These are phyloP conservation scores for Penaeus vannamei DNA, from an alignment of 1,140 invertebrate species.

Conservation along the genomic window DNA sequence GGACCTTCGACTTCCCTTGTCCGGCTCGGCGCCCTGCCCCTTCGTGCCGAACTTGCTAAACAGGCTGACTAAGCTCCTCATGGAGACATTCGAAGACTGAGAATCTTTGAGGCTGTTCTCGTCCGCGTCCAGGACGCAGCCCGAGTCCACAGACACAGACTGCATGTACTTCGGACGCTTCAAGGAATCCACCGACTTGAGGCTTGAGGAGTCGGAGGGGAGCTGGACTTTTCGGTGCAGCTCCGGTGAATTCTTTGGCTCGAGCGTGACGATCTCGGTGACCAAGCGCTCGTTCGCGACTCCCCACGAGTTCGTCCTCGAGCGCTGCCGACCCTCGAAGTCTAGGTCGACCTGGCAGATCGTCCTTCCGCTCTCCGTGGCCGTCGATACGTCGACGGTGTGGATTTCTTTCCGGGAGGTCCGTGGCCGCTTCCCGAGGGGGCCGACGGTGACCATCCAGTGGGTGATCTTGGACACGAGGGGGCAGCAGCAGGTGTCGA, in stretches of 20 bases:
- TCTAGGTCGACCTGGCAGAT: conserved; percentile 53
- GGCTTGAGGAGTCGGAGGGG: background rate
- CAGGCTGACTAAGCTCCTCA: conserved; percentile 55
- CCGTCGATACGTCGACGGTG: background rate
- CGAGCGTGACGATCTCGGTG: conserved; percentile 51
- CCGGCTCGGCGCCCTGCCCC: background rate
- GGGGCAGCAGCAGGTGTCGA: conserved; percentile 48
- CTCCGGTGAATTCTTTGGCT: conserved; percentile 7
- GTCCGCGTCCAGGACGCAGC: conserved; percentile 53
- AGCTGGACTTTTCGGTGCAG: conserved; percentile 9
- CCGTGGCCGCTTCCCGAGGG: background rate
- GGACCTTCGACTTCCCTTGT: background rate
- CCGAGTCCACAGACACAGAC: conserved; percentile 63
- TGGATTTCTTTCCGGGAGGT: conserved; percentile 13
- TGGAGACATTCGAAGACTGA: conserved; percentile 47
- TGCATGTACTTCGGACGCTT: conserved; percentile 56
- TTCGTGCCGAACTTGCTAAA: conserved; percentile 42
- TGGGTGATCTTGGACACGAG: conserved; percentile 34
- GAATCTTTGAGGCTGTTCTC: conserved; percentile 9
- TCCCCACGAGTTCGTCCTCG: conserved; percentile 44
- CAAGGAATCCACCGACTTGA: conserved; percentile 17
- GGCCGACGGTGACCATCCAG: conserved; percentile 26
- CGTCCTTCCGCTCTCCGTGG: conserved; percentile 35
- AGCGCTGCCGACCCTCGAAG: background rate
- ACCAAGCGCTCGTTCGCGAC: conserved; percentile 51